Conservation (phyloP, 35 echinoderm and acorn worm species). For the Ophiothrix spiculata region DNA sequence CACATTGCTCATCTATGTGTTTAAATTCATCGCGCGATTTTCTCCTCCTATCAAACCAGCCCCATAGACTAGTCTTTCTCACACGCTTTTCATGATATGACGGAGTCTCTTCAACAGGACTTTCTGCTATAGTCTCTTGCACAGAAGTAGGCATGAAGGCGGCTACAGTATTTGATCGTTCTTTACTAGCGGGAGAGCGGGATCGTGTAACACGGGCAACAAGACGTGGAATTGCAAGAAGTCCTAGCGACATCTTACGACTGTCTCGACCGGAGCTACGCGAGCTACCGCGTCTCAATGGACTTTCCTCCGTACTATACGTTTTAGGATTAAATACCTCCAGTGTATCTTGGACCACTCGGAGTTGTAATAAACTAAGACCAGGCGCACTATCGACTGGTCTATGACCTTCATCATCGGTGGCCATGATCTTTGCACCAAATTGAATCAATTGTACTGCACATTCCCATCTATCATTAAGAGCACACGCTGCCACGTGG, state of each 20-base stretch:
- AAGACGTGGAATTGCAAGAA: slow-evolving; percentile 48
- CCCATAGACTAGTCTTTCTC: slow-evolving; percentile 57
- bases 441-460: slow-evolving; percentile 27
- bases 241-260: slow-evolving; percentile 46
- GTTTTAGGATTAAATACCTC: slow-evolving; percentile 43
- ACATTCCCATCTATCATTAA: slow-evolving; percentile 55
- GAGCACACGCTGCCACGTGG: slow-evolving; percentile 42
- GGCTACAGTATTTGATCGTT: slow-evolving; percentile 45
- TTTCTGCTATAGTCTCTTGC: background rate
- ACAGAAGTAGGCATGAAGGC: slow-evolving; percentile 1
- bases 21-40: slow-evolving; percentile 49
- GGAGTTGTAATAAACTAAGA: slow-evolving; percentile 33
- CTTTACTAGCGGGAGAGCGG: slow-evolving; percentile 36
- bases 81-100: background rate
- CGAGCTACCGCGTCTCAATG: slow-evolving; percentile 12
- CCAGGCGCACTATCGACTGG: slow-evolving; percentile 48
- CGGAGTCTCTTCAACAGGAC: background rate
- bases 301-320: background rate
- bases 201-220: slow-evolving; percentile 49
- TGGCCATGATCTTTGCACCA: slow-evolving; percentile 38
- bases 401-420: slow-evolving; percentile 32
- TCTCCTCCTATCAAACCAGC: slow-evolving; percentile 45
- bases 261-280: slow-evolving; percentile 48
- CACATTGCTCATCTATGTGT: slow-evolving; percentile 11
- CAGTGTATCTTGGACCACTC: slow-evolving; percentile 41